Conservation (phyloP, 1,140 invertebrate genomes). For the Wasmannia auropunctata region DNA sequence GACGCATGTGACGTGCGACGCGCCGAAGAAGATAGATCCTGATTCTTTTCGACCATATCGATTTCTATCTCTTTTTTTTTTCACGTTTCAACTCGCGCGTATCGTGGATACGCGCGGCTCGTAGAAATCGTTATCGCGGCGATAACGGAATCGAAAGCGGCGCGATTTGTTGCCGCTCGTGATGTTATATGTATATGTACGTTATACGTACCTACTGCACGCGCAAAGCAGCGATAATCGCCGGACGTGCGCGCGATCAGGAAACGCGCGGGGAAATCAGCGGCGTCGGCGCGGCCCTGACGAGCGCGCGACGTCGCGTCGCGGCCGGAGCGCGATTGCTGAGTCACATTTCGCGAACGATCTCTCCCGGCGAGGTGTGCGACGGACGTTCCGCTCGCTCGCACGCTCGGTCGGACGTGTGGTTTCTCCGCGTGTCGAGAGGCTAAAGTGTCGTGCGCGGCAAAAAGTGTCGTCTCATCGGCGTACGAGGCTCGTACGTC, state of each 20-base stretch:
- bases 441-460: constrained; percentile 9
- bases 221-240: not conserved
- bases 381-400: not conserved
- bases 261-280: constrained; percentile 56
- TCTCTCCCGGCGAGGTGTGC: constrained; percentile 73
- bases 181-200: too few relatives aligned
- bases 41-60: not conserved
- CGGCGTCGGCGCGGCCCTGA: constrained; percentile 71
- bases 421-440: constrained; percentile 63
- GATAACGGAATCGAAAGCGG: not conserved
- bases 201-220: too few relatives aligned
- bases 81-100: not conserved
- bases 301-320: constrained; percentile 70
- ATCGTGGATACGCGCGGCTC: not conserved
- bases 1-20: not conserved
- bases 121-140: constrained; percentile 8
- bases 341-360: constrained; percentile 79
- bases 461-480: constrained; percentile 14
- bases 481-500: not conserved
- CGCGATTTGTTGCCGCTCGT: not conserved
- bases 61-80: not conserved
- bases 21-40: not conserved
- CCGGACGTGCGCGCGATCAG: not conserved
- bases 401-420: not conserved
- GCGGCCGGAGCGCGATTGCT: constrained; percentile 75